phyloP scores from a whole-genome alignment of 2,797 vertebrate species.

The Spinus olivaceus region DNA sequence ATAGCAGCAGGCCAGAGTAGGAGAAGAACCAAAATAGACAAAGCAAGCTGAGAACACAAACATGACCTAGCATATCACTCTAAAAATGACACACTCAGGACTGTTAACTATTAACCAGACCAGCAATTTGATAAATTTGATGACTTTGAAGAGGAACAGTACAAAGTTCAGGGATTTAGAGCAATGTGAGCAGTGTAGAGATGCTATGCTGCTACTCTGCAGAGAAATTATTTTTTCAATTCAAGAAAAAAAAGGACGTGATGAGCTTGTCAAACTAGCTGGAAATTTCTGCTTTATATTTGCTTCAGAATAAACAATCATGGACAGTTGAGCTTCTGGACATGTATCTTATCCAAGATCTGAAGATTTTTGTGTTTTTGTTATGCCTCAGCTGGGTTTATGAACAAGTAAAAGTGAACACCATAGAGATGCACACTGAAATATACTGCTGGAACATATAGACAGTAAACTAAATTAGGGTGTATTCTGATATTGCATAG shows the following conservation, averaged over 20 bases:
- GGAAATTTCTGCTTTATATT: background rate
- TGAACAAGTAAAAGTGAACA: background rate
- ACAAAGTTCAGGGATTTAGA: background rate
- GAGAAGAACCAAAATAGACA: background rate
- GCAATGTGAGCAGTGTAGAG: background rate
- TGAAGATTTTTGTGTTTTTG: background rate
- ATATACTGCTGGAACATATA: background rate
- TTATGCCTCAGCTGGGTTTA: background rate
- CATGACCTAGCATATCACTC: background rate
- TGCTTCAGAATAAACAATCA: background rate
- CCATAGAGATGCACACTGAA: background rate
- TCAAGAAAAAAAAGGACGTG: background rate
- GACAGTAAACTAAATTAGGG: background rate
- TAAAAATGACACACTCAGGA: background rate
- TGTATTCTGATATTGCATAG: background rate
- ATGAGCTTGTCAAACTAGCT: background rate
- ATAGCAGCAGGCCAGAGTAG: background rate
- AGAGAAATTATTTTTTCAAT: background rate
- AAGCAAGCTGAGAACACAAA: background rate
- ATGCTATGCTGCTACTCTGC: background rate
- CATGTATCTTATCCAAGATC: background rate
- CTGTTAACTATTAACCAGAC: background rate
- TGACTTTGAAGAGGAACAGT: background rate
- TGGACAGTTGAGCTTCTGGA: background rate
- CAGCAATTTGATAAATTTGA: background rate